Evolutionary conservation across 2,888 invertebrate species (phyloP).

Genomic region (Ditula angustiorana): DNA sequence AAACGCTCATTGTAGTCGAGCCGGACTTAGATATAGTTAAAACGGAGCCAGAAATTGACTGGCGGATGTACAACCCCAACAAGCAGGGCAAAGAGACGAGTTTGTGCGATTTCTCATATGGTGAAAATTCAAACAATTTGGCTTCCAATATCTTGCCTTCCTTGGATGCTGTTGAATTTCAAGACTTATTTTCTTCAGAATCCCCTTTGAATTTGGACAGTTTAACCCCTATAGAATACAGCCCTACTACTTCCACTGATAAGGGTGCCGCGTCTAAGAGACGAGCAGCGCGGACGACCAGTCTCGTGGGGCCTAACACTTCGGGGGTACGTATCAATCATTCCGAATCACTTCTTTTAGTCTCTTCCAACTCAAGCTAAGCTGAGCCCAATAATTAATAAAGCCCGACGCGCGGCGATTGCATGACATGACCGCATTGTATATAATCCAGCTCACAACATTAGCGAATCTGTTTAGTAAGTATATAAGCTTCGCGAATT

Average conservation of each 20-base stretch:
- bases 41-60: conserved; percentile 64
- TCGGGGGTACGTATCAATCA: conserved; percentile 48
- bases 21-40: conserved; percentile 64
- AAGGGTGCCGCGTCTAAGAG: conserved; percentile 51
- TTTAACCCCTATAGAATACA: conserved; percentile 52
- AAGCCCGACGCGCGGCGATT: neutral
- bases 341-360: neutral
- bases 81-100: conserved; percentile 61
- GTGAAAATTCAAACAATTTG: conserved; percentile 63
- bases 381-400: conserved; percentile 1
- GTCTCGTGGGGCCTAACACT: conserved; percentile 52
- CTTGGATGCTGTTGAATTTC: conserved; percentile 63
- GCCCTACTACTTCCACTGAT: conserved; percentile 45
- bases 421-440: conserved; percentile 3
- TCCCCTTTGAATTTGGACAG: conserved; percentile 57
- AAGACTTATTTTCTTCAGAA: conserved; percentile 61
- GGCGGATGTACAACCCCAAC: conserved; percentile 58
- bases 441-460: neutral
- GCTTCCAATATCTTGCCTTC: conserved; percentile 55
- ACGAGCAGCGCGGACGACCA: conserved; percentile 54
- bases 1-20: conserved; percentile 57
- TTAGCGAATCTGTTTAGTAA: conserved; percentile 42
- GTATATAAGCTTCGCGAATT: conserved; percentile 42
- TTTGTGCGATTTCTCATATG: conserved; percentile 69
- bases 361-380: neutral